Conservation (phyloP, 2,797 vertebrate species). For the Danionella dracula region DNA sequence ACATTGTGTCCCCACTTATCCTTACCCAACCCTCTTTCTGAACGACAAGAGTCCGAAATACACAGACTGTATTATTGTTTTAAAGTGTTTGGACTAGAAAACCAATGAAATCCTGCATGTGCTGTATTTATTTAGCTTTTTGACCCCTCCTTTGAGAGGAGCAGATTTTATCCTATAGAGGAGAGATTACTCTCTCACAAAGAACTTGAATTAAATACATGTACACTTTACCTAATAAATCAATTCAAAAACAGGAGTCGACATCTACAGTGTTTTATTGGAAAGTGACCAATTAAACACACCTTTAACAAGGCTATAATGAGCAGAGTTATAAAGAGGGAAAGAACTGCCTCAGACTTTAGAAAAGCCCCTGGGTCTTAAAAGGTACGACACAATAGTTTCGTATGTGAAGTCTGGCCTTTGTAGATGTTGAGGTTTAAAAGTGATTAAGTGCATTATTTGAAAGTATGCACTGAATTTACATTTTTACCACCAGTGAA, state of each 20-base stretch:
- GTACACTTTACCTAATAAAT: neutral
- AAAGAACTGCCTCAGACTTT: neutral
- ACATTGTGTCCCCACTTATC: too few relatives aligned
- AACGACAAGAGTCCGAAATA: constrained; percentile 11
- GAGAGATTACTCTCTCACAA: too few relatives aligned
- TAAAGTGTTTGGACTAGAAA: too few relatives aligned
- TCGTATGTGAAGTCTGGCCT: neutral
- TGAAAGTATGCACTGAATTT: neutral
- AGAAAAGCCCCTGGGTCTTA: constrained; percentile 10
- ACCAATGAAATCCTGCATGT: too few relatives aligned
- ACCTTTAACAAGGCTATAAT: constrained; percentile 26
- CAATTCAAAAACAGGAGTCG: neutral
- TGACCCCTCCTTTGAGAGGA: too few relatives aligned
- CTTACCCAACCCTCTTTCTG: neutral
- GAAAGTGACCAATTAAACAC: constrained; percentile 30
- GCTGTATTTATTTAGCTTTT: too few relatives aligned
- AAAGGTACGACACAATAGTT: neutral
- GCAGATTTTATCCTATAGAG: too few relatives aligned
- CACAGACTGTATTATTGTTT: too few relatives aligned
- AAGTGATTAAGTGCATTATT: neutral
- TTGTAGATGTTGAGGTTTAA: neutral
- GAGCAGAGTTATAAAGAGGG: constrained; percentile 4
- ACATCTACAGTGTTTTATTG: constrained; percentile 16
- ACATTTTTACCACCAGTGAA: neutral
- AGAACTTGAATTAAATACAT: constrained; percentile 5